A percentile compares a stretch with the other conserved stretches of the same genome.
phyloP scores from a whole-genome alignment of 1,140 invertebrate species.

The Berghia stephanieae region DNA sequence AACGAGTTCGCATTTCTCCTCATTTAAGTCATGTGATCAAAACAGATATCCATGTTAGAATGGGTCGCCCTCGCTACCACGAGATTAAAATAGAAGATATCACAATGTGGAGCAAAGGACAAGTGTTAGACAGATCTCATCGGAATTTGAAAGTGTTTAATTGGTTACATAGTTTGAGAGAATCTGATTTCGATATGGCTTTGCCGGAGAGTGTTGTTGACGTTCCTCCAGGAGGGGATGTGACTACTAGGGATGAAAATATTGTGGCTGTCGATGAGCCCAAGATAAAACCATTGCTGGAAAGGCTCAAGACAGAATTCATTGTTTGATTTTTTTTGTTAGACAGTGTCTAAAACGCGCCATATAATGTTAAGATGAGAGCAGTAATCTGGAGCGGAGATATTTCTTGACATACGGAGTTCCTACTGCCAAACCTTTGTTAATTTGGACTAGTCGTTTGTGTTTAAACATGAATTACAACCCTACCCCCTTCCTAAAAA shows the following conservation, averaged over 20 bases:
- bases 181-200: constrained; percentile 41
- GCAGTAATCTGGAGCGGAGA: too few species aligned
- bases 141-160: constrained; percentile 58
- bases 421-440: too few species aligned
- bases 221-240: constrained; percentile 25
- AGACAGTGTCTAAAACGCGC: too few species aligned
- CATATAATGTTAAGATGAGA: too few species aligned
- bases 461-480: too few species aligned
- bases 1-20: constrained; percentile 54
- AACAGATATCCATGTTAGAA: constrained; percentile 51
- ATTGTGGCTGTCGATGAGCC: constrained; percentile 53
- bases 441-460: too few species aligned
- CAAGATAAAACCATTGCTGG: constrained; percentile 45
- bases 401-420: too few species aligned
- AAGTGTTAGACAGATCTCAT: constrained; percentile 44
- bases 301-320: too few species aligned
- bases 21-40: constrained; percentile 53
- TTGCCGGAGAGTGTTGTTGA: constrained; percentile 37
- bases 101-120: constrained; percentile 50
- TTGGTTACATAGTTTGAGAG: constrained; percentile 54
- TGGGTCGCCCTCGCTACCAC: constrained; percentile 57
- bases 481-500: too few species aligned
- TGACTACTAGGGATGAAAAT: constrained; percentile 28
- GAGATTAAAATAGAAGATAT: constrained; percentile 48
- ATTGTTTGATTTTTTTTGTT: too few species aligned